Percentiles rank a stretch among this genome's conserved stretches.
These are phyloP conservation scores for Bufo gargarizans DNA, from an alignment of 2,113 vertebrate species.

Conservation along the genomic window DNA sequence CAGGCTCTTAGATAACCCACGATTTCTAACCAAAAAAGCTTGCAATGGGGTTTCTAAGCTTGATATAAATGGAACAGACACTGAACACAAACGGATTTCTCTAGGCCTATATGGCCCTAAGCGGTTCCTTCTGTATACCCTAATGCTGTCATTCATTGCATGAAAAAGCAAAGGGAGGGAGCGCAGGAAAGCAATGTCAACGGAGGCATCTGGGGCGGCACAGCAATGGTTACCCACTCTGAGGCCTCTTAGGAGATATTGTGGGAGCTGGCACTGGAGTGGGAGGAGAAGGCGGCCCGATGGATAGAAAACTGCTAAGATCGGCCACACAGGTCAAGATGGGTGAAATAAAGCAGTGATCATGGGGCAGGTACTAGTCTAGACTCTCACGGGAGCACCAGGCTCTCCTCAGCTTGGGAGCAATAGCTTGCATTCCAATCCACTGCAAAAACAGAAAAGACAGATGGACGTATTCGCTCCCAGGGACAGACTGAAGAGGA, in stretches of 20 bases:
- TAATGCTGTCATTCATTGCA: not conserved
- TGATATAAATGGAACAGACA: not conserved
- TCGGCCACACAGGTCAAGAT: no score
- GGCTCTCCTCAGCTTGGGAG: not conserved
- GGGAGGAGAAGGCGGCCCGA: no score
- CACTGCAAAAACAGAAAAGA: not conserved
- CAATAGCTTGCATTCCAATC: not conserved
- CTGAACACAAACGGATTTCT: not conserved
- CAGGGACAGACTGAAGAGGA: not conserved
- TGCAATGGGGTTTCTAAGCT: no score
- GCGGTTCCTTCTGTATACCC: not conserved
- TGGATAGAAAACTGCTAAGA: no score
- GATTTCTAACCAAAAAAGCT: not conserved
- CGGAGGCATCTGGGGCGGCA: not conserved
- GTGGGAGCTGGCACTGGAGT: no score
- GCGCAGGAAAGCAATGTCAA: not conserved
- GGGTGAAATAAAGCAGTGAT: not conserved
- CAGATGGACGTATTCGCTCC: not conserved
- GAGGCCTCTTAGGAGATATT: no score
- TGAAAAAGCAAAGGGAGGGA: conserved; percentile 3
- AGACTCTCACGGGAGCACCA: not conserved
- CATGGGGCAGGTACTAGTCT: not conserved
- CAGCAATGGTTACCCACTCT: not conserved
- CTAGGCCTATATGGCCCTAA: not conserved
- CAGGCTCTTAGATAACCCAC: not conserved